Base-by-base conservation (phyloP, 2,113 vertebrate species). In the Zootoca vivipara region DNA sequence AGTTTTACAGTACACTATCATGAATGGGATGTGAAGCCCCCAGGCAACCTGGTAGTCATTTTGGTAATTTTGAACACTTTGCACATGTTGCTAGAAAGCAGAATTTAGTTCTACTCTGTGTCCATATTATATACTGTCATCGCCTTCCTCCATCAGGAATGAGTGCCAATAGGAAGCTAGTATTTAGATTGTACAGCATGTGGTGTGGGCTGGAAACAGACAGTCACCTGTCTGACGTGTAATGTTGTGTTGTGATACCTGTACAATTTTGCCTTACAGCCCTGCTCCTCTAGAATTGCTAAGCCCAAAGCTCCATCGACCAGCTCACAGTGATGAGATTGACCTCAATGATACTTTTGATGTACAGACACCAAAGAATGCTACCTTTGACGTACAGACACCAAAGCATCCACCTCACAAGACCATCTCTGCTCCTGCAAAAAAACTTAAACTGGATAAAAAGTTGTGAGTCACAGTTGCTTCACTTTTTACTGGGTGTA, bases 311-410 rank as follows among this genome's bases (percentile, higher is more conserved):
- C 96, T 98, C 69, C 97, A 96, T 92, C 95, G 87, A 22, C 98
- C 97, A 0, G 38, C 92, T n/a, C 89, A 96, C 38, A 93, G 95
- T 0, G 85, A 97, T 18, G 98, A 98, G 89, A 97, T 98, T 65
- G 97, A 99, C 91, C 97, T 99, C 3, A 98, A 98, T 77, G 87
- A 96, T 56, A 96, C 98, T 26, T 99, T 97, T 78, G 96, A 99
- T 69, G 90, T 99, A 70, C 93, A 96, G 28, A 99, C 99, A 0
- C 98, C 98, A 5, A 97, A 98, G 0, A 98, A 98, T 77, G 87
- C 96, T 56, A 96, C 98, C 28, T 99, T 97, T 78, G 96, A 99
- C 67, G 90, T 99, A 70, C 93, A 96, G 28, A 99, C 99, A 0
- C 98, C 98, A 5, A 97, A 98, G 0, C 90, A 94, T 4, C 86